phyloP scores from a whole-genome alignment of 2,113 vertebrate genomes.

The Passerina amoena region DNA sequence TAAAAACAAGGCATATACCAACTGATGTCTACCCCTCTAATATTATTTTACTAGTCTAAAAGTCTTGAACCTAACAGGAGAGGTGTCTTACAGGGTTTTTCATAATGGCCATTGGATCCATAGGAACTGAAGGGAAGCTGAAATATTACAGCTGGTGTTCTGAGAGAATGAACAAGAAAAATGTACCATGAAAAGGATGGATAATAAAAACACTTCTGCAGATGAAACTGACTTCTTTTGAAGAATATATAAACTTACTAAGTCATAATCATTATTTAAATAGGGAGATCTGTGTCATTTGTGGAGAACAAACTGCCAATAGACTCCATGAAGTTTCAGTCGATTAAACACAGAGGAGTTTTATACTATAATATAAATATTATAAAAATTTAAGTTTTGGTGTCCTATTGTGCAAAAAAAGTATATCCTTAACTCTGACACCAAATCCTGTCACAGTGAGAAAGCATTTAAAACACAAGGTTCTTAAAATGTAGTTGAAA shows the following conservation, averaged over 20 bases:
- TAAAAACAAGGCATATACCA: neutral
- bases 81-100: neutral
- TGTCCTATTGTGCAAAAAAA: neutral
- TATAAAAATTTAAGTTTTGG: neutral
- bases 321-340: neutral
- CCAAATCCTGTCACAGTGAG: neutral
- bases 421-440: neutral
- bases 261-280: neutral
- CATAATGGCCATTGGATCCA: neutral
- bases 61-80: neutral
- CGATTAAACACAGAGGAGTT: neutral
- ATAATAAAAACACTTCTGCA: neutral
- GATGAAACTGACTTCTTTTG: neutral
- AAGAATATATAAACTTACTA: neutral
- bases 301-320: neutral
- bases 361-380: neutral
- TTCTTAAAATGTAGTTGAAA: neutral
- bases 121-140: neutral
- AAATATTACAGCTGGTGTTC: neutral
- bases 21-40: neutral
- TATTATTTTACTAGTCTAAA: neutral
- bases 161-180: neutral
- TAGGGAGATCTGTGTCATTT: neutral
- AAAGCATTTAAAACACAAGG: neutral
- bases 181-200: neutral